Evolutionary conservation across 2,888 invertebrate species (phyloP).

Genomic region (Coleophora flavipennella): DNA sequence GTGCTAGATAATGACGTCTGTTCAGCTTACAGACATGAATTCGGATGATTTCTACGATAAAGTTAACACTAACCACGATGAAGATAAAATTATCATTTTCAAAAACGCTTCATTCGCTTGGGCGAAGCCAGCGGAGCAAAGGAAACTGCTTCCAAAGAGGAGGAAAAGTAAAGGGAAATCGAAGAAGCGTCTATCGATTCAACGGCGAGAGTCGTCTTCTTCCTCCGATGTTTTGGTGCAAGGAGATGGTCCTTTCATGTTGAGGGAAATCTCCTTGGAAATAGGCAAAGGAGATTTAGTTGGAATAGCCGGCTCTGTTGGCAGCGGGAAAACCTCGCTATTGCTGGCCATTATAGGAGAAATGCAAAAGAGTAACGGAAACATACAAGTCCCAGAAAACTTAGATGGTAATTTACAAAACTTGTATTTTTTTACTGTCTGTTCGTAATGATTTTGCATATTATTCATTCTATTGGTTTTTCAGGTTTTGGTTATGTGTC

Average conservation of each 20-base stretch:
- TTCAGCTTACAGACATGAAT: constrained; percentile 76
- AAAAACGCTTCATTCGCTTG: constrained; percentile 75
- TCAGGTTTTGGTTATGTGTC: constrained; percentile 87
- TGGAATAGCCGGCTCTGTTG: constrained; percentile 91
- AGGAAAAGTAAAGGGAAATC: constrained; percentile 68
- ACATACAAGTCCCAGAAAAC: constrained; percentile 78
- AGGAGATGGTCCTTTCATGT: constrained; percentile 38
- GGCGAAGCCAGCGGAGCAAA: constrained; percentile 52
- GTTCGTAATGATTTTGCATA: background rate
- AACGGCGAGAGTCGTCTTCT: constrained; percentile 40
- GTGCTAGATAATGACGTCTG: constrained; percentile 2
- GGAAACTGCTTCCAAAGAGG: constrained; percentile 31
- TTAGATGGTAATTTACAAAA: constrained; percentile 64
- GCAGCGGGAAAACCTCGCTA: constrained; percentile 92
- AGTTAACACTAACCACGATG: constrained; percentile 56
- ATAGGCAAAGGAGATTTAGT: constrained; percentile 80
- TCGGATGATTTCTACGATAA: constrained; percentile 75
- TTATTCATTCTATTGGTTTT: constrained; percentile 6
- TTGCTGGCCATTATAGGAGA: constrained; percentile 90
- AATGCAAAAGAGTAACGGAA: constrained; percentile 79
- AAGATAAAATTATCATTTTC: constrained; percentile 72
- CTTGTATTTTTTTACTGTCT: too few species aligned
- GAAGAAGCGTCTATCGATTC: constrained; percentile 45
- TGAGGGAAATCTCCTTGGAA: constrained; percentile 45
- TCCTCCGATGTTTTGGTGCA: constrained; percentile 27